Evolutionary conservation across 1,140 invertebrate species (phyloP).

Genomic region (Nautilus pompilius): DNA sequence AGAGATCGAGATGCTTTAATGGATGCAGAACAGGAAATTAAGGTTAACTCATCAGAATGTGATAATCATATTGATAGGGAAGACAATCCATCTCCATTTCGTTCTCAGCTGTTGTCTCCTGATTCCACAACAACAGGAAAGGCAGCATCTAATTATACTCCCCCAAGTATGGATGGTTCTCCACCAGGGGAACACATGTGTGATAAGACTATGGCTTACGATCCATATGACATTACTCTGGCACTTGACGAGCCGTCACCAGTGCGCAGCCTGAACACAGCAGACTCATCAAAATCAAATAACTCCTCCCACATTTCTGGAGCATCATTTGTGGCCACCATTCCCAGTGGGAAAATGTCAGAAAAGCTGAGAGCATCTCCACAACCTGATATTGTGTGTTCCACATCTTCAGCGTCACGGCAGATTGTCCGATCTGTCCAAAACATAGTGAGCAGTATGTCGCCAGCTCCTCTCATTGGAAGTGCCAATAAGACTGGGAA

Average conservation of each 20-base stretch:
- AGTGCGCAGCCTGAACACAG: neutral
- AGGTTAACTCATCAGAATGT: neutral
- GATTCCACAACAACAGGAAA: constrained; percentile 6
- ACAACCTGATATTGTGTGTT: too few species aligned
- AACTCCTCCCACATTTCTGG: neutral
- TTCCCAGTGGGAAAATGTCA: too few species aligned
- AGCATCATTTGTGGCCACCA: too few species aligned
- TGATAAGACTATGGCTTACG: neutral
- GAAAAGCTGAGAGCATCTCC: too few species aligned
- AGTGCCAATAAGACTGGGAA: too few species aligned
- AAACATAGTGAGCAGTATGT: too few species aligned
- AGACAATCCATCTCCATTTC: too few species aligned
- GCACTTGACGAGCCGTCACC: neutral
- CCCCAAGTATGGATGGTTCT: neutral
- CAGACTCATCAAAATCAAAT: neutral
- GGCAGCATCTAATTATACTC: neutral
- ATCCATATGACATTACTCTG: neutral
- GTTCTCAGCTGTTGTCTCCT: constrained; percentile 6
- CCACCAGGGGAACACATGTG: neutral
- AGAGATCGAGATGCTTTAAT: constrained; percentile 4
- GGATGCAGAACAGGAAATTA: neutral
- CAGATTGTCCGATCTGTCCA: too few species aligned
- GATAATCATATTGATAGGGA: neutral
- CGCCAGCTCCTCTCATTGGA: too few species aligned
- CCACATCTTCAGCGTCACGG: too few species aligned